Evolutionary conservation across 2,888 invertebrate genomes (phyloP).

Genomic region (Drosophila mimica): DNA sequence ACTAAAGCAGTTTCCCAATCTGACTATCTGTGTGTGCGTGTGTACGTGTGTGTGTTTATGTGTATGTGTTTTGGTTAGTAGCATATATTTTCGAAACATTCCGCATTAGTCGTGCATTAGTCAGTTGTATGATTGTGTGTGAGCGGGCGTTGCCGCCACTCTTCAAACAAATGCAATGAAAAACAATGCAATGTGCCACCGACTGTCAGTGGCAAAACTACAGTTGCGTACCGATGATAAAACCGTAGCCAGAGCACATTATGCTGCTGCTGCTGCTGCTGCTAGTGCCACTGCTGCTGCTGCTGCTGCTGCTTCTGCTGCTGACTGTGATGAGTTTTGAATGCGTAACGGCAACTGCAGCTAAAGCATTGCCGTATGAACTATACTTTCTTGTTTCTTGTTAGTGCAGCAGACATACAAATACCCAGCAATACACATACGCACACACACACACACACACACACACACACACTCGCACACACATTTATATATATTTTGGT

Average conservation of each 20-base stretch:
- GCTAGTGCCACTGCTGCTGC: constrained; percentile 24
- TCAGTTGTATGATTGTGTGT: constrained; percentile 59
- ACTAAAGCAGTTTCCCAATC: constrained; percentile 1
- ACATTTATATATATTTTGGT: constrained; percentile 11
- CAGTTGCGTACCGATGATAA: constrained; percentile 46
- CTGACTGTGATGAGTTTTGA: constrained; percentile 75
- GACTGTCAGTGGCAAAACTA: constrained; percentile 48
- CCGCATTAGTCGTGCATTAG: constrained; percentile 53
- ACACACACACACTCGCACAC: constrained; percentile 5
- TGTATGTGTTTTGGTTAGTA: constrained; percentile 7
- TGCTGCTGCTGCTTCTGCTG: constrained; percentile 33
- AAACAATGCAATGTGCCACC: constrained; percentile 57
- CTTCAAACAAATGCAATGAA: constrained; percentile 18
- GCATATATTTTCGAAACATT: constrained; percentile 52
- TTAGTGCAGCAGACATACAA: constrained; percentile 30
- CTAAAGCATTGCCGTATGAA: constrained; percentile 34
- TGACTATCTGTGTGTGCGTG: background rate
- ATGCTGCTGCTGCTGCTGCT: constrained; percentile 19
- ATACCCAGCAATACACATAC: background rate
- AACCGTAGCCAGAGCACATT: constrained; percentile 30
- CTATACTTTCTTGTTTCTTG: constrained; percentile 58
- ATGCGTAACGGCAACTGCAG: constrained; percentile 56
- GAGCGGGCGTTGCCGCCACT: constrained; percentile 42
- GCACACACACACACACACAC: constrained; percentile 1
- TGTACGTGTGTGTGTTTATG: constrained; percentile 23